phyloP scores from a whole-genome alignment of 1,140 invertebrate species.

The Papilio glaucus region DNA sequence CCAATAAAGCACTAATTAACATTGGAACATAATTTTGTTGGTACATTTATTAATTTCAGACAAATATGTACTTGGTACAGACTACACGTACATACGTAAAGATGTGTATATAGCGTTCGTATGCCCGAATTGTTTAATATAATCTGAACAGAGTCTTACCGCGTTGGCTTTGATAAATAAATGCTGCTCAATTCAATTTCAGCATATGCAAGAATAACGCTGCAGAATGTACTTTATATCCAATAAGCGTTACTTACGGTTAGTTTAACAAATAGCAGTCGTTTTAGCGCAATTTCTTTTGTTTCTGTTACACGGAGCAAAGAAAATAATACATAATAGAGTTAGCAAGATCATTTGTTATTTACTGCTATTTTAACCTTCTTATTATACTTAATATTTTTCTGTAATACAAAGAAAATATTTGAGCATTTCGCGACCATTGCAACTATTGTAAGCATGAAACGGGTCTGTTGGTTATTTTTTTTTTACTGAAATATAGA shows the following conservation, averaged over 20 bases:
- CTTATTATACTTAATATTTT: slow-evolving; percentile 3
- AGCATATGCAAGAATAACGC: slow-evolving; percentile 27
- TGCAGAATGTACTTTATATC: slow-evolving; percentile 26
- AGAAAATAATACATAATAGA: slow-evolving; percentile 40
- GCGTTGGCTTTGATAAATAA: slow-evolving; percentile 1
- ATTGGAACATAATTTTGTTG: too few relatives aligned
- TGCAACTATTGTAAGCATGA: not conserved
- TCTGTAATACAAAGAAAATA: not conserved
- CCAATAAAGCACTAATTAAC: too few relatives aligned
- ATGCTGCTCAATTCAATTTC: slow-evolving; percentile 28
- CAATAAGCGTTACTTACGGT: slow-evolving; percentile 45
- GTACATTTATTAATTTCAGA: not conserved
- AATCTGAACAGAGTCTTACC: not conserved
- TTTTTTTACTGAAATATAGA: too few relatives aligned
- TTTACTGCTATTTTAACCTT: slow-evolving; percentile 13
- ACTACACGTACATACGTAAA: not conserved
- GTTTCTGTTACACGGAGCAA: slow-evolving; percentile 43
- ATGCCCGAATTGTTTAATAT: not conserved
- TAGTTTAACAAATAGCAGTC: slow-evolving; percentile 48
- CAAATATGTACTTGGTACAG: too few relatives aligned
- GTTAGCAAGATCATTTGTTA: slow-evolving; percentile 31
- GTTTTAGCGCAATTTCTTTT: slow-evolving; percentile 40
- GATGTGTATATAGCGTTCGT: not conserved
- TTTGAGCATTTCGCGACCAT: not conserved
- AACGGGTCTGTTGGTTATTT: too few relatives aligned